Base-by-base conservation (phyloP, 2,888 invertebrate genomes). In the Dilophus febrilis region DNA sequence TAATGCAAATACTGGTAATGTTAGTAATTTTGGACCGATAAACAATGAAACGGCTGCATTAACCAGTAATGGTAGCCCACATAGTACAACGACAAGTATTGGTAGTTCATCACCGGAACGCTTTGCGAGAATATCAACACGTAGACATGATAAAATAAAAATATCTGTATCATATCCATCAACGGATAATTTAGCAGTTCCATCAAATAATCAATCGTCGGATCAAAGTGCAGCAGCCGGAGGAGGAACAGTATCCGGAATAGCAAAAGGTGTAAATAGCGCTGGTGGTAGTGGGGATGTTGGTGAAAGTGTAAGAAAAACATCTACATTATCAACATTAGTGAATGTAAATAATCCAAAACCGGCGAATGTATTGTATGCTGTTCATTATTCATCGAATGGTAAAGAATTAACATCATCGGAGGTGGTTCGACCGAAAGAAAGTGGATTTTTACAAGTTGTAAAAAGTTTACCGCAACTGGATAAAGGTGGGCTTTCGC, bases 81-180 rank as follows among this genome's bases (percentile, higher is more conserved):
- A 76, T 52, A 78, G 72, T 38, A 77, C 74, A 11, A 76, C 73
- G 43, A 78, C 77, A 0, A 74, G 71, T 0, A 61, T 74, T 2
- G 66, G 66, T 27, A 77, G 76, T 43, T 74, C 76, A 2, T 76
- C 77, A 2, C 77, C 77, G 1, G 73, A 73, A 46, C 58, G 72
- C 28, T 49, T 72, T 16, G 66, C 51, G 52, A 73, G 72, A 48
- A 73, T 70, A 46, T 67, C 73, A 8, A 75, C 77, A 34, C 64
- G 74, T 12, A 69, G 73, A 12, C 79, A 78, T 54, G 85, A 85
- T 49, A 79, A 79, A 55, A 79, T 86, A 46, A 85, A 85, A 59
- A 86, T 86, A 52, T 84, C 83, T 44, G 83, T 86, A 1, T 84
- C 84, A 18, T 85, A 84, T 57, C 84, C 85, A 3, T 83, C 83